Evolutionary conservation across 53 echinoderm and acorn worm genomes (phyloP), one percentile per base, ranked within the genome.

Genomic region (Zoroaster sp.): DNA sequence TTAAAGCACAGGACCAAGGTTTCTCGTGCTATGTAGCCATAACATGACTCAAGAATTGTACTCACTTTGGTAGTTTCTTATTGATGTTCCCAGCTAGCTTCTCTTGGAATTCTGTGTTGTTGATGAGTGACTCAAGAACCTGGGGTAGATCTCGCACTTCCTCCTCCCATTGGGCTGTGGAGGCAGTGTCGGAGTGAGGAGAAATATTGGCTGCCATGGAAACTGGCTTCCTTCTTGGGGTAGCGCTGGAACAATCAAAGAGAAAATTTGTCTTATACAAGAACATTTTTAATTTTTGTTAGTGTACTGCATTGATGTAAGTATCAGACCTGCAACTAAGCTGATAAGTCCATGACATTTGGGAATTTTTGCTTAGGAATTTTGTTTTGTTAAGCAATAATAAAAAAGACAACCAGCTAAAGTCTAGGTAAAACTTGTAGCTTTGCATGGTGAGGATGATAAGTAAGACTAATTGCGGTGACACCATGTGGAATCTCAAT

Each of bases 41-140:
- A n/a, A n/a, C n/a, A n/a, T n/a, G n/a, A n/a, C n/a, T n/a, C 10
- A 23, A 39, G 4, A 5, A 18, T 43, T 66, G n/a, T 21, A 93
- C 93, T 89, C 68, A 93, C 93, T 37, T 28, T 32, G 95, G 94
- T 18, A 91, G 76, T 1, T 87, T 89, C 88, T 87, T 98, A 78
- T 95, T 98, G 88, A 98, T 98, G 65, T 93, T 96, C 2, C 89
- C 92, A 0, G 98, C 98, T 23, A 98, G 77, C 65, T 93, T 98
- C 88, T 98, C 93, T 38, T 93, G 91, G 35, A 95, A 68, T 11
- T 89, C 78, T 9, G 72, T 86, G 66, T 93, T 91, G 20, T 78
- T 74, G 59, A 95, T 59, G 35, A 95, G 82, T 34, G 83, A 78
- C 74, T 95, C 95, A 11, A 95, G 76, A 43, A 95, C 88, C 66